Conservation (phyloP, 1,140 invertebrate species). For the Camponotus pennsylvanicus region DNA sequence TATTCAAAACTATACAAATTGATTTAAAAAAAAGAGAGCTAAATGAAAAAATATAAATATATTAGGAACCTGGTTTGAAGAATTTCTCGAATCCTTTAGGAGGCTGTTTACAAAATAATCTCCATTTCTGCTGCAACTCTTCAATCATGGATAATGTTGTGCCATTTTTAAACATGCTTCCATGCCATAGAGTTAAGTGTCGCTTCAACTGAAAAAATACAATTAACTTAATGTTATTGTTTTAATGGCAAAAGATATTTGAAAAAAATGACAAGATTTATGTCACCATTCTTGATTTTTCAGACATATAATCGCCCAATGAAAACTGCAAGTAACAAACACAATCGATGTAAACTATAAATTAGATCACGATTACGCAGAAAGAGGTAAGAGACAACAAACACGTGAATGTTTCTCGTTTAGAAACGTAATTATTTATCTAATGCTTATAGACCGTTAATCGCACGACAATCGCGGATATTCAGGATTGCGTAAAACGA, state of each 20-base stretch:
- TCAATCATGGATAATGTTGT: conserved; percentile 78
- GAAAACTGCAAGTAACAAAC: not conserved
- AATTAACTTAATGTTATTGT: conserved; percentile 1
- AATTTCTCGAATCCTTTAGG: conserved; percentile 98
- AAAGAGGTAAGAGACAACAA: not conserved
- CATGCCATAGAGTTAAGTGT: conserved; percentile 67
- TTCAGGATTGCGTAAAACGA: too few relatives aligned
- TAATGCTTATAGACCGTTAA: too few relatives aligned
- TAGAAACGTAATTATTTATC: not conserved
- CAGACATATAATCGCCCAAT: not conserved
- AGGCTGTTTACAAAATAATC: conserved; percentile 89
- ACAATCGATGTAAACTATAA: not conserved
- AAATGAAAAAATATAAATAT: conserved; percentile 1
- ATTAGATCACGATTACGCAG: not conserved
- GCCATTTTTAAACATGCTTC: conserved; percentile 73
- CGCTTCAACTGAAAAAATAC: conserved; percentile 75
- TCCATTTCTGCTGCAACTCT: conserved; percentile 86
- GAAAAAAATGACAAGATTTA: not conserved
- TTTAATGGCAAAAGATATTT: not conserved
- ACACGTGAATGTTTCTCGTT: not conserved
- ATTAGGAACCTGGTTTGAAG: conserved; percentile 88
- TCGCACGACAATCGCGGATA: too few relatives aligned
- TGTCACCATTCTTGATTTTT: not conserved
- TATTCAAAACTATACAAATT: not conserved
- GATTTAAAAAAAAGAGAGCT: not conserved